Evolutionary conservation across 2,797 vertebrate species (phyloP), one percentile per base, ranked within the genome.

Genomic region (Molossus molossus): DNA sequence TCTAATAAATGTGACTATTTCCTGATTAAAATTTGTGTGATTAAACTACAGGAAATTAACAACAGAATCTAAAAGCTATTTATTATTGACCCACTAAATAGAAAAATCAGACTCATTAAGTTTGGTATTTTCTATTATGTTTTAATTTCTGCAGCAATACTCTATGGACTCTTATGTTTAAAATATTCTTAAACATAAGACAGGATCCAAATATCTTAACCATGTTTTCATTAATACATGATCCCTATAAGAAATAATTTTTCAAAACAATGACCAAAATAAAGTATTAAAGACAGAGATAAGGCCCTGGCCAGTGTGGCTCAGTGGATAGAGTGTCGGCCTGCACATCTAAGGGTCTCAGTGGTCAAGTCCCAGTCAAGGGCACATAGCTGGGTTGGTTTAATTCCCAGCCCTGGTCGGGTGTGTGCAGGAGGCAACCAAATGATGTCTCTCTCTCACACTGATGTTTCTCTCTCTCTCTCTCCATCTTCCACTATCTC

Each of bases 211-310:
- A 67, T 50, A 90, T 67, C 17, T 82, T 93, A 91, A 96, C 21
- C 81, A 33, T 7, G 91, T 21, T 94, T 62, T 94, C 69, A 96
- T 64, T 95, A 92, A 95, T 1, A 97, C 29, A 89, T 87, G 20
- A 92, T 95, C 40, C 37, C 90, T 92, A 20, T 58, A 69, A 85
- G 14, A 87, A 84, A 91, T 55, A 62, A 92, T 84, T 92, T 93
- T 65, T 97, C 13, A 77, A 90, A 87, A 93, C 62, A 87, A 88
- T 89, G 18, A 90, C n/a, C 67, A 85, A 93, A 90, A 92, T 88
- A 79, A 93, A 13, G 11, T 69, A 72, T n/a, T 83, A 93, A 79
- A 67, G 53, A 58, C 48, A 96, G 48, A 94, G 25, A 88, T 7
- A 45, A 45, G 40, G 40, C 40, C 40, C 40, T 45, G 40, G 40